Evolutionary conservation across 2,888 invertebrate genomes (phyloP).

Genomic region (Sinopyrophorus schimmeli): DNA sequence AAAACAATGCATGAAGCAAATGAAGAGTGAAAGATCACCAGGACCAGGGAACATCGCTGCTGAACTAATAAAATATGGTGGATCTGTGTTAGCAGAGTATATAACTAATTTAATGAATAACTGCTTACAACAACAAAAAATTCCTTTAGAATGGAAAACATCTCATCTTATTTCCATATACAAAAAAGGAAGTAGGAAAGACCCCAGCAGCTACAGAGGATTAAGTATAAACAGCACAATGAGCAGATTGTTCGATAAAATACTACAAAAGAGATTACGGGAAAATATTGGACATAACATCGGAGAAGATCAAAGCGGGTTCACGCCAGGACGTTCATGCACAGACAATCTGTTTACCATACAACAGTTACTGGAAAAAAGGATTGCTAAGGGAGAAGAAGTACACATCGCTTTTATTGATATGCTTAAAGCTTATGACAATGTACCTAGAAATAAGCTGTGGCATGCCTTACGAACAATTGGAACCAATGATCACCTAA

Average conservation of each 20-base stretch:
- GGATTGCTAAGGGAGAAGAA: not conserved
- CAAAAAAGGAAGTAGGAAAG: no score
- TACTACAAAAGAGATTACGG: not conserved
- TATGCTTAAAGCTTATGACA: not conserved
- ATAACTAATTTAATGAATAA: constrained; percentile 3
- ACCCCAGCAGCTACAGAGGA: no score
- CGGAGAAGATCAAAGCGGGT: constrained; percentile 3
- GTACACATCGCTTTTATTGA: not conserved
- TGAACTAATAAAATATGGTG: constrained; percentile 9
- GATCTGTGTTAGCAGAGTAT: constrained; percentile 1
- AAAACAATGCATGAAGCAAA: constrained; percentile 10
- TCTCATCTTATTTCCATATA: not conserved
- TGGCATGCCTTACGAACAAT: not conserved
- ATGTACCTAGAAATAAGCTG: not conserved
- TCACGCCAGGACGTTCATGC: not conserved
- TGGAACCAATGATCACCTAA: not conserved
- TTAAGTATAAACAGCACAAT: no score
- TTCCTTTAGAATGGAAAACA: constrained; percentile 11
- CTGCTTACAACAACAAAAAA: not conserved
- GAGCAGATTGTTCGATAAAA: not conserved
- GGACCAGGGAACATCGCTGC: constrained; percentile 4
- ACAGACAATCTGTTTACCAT: constrained; percentile 1
- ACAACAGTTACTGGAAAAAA: not conserved
- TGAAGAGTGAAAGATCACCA: constrained; percentile 7
- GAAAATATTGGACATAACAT: constrained; percentile 1